Evolutionary conservation across 1,140 invertebrate species (phyloP), one percentile per base, ranked within the genome.

Genomic region (Drosophila sp.): DNA sequence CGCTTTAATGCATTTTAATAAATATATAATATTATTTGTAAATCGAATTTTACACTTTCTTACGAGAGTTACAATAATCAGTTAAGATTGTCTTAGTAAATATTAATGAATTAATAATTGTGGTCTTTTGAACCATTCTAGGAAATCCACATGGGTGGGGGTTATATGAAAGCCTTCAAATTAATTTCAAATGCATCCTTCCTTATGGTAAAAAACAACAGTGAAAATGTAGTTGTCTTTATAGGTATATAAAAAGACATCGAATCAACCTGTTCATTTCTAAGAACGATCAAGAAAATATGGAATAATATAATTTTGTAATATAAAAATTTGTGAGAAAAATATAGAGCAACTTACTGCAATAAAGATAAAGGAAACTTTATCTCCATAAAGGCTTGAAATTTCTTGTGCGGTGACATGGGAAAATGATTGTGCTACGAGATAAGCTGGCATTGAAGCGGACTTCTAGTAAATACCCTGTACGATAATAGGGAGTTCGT

Each of bases 401-500:
- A 62, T 32, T 82, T 90, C 3, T 74, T 54, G 11, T 69, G 73
- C 5, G 81, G 86, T 4, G 86, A 79, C 54, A 81, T 69, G 5
- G 81, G 81, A 33, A 90, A 71, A 30, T 84, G 66, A 50, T 84
- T 83, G 76, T 89, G 50, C 17, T 33, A 1, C 83, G 54, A 0
- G 79, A 58, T 4, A 79, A 50, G 30, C 60, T 74, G 6, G 83
- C 62, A 47, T 82, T 81, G 23, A 89, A 85, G 1, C 70, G 66
- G 11, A 89, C 70, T 65, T 80, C 93, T 40, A 91, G 10, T 25
- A 75, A 23, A 55, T 91, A 90, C 0, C 78, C 94, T 77, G 92
- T 90, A 4, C 4, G 29, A 58, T 73, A 79, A 1, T 93, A 93
- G 72, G 93, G 93, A 79, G 93, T 94, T 65, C 91, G 93, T 69